Evolutionary conservation across 2,113 vertebrate genomes (phyloP).

Genomic region (Calyptomena viridis): DNA sequence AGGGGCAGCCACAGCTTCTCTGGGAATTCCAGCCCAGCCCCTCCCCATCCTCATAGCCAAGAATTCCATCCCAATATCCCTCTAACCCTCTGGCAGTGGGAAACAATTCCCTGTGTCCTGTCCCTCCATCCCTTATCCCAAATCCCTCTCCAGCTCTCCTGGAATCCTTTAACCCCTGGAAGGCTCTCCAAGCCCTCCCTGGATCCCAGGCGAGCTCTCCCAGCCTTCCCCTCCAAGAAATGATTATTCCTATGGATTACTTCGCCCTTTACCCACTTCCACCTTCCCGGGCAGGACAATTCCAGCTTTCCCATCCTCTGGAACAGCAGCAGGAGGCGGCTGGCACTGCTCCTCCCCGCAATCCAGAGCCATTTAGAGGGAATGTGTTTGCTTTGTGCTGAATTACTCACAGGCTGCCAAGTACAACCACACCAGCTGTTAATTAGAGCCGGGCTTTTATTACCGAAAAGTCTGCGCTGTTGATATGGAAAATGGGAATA

Average conservation of each 20-base stretch:
- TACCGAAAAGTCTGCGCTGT: conserved; percentile 53
- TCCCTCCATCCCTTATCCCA: too few relatives aligned
- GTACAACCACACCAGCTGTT: conserved; percentile 54
- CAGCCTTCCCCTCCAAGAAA: not conserved
- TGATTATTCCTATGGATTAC: too few relatives aligned
- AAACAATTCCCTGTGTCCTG: too few relatives aligned
- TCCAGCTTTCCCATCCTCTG: not conserved
- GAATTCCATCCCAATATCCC: too few relatives aligned
- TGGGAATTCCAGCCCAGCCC: too few relatives aligned
- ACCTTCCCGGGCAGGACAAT: not conserved
- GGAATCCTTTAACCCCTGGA: too few relatives aligned
- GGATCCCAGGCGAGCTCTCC: not conserved
- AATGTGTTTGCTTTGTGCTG: conserved; percentile 63
- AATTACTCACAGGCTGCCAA: conserved; percentile 52
- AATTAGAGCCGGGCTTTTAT: conserved; percentile 57
- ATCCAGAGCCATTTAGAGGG: conserved; percentile 49
- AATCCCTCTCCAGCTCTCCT: too few relatives aligned
- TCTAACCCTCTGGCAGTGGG: too few relatives aligned
- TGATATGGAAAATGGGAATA: conserved; percentile 55
- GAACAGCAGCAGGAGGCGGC: not conserved
- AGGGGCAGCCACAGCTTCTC: too few relatives aligned
- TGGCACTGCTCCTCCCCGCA: not conserved
- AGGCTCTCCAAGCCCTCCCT: too few relatives aligned
- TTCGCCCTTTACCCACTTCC: not conserved
- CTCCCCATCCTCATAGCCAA: too few relatives aligned